These are phyloP conservation scores for Ashinkailepas kermadecensis DNA, from an alignment of 2,888 invertebrate species.

Conservation along the genomic window DNA sequence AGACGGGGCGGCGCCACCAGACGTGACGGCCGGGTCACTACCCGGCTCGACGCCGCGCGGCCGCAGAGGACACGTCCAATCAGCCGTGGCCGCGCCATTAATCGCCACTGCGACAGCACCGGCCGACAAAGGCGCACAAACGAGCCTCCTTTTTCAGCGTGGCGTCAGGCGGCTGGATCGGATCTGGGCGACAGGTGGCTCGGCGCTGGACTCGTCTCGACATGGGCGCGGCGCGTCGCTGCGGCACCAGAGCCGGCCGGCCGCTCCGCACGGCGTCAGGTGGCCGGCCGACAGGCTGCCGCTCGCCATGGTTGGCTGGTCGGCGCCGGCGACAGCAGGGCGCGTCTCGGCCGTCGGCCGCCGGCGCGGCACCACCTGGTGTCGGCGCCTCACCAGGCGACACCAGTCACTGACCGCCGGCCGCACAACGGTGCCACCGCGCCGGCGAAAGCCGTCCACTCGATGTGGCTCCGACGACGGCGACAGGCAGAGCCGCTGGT, in stretches of 20 bases:
- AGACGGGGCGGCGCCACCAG: too few relatives aligned
- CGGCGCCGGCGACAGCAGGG: not conserved
- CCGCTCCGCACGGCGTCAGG: not conserved
- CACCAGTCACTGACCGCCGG: not conserved
- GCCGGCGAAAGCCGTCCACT: not conserved
- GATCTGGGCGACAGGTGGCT: not conserved
- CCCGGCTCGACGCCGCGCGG: not conserved
- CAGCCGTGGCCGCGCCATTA: not conserved
- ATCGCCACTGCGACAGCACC: not conserved
- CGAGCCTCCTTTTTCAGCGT: not conserved
- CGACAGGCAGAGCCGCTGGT: too few relatives aligned
- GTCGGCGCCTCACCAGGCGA: not conserved
- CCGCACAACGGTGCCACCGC: not conserved
- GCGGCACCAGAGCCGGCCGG: not conserved
- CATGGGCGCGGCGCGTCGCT: not conserved
- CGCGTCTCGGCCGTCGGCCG: not conserved
- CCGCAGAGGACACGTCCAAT: not conserved
- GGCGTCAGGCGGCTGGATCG: not conserved
- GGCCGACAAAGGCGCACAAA: conserved; percentile 7
- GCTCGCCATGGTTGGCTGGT: conserved; percentile 2
- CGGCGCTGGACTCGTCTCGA: not conserved
- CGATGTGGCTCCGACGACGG: too few relatives aligned
- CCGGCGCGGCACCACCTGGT: not conserved
- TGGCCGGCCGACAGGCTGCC: not conserved
- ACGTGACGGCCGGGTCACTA: too few relatives aligned